Evolutionary conservation across 2,797 vertebrate species (phyloP).

Genomic region (Syngnathus acus): DNA sequence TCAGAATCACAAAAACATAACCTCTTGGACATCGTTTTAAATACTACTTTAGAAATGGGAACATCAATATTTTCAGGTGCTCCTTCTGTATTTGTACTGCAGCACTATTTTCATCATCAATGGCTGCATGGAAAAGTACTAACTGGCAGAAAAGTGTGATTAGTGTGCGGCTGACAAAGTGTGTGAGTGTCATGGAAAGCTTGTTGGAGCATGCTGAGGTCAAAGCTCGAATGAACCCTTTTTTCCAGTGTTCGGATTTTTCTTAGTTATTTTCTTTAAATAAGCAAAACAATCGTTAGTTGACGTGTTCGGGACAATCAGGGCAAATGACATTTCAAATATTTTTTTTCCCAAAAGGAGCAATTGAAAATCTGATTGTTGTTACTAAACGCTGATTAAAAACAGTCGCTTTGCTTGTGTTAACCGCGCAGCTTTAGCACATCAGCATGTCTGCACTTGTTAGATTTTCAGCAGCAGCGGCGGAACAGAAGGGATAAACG

Average conservation of each 20-base stretch:
- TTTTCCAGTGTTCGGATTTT: not conserved
- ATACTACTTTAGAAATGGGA: not conserved
- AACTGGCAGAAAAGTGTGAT: not conserved
- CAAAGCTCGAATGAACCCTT: constrained; percentile 8
- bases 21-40: not conserved
- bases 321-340: not conserved
- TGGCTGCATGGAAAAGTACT: constrained; percentile 33
- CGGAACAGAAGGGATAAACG: constrained; percentile 11
- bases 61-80: not conserved
- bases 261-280: not conserved
- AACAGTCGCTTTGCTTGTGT: constrained; percentile 1
- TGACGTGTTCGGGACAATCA: not conserved
- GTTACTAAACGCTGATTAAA: too few species aligned
- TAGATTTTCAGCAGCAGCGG: constrained; percentile 12
- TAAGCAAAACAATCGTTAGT: not conserved
- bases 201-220: constrained; percentile 39
- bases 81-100: not conserved
- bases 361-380: not conserved
- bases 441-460: constrained; percentile 21
- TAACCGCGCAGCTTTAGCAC: constrained; percentile 22
- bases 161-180: constrained; percentile 14
- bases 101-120: not conserved
- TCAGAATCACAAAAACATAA: not conserved
- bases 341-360: not conserved
- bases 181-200: constrained; percentile 17